These are phyloP conservation scores for Steinernema feltiae DNA, from an alignment of 1,140 invertebrate genomes.

Conservation along the genomic window DNA sequence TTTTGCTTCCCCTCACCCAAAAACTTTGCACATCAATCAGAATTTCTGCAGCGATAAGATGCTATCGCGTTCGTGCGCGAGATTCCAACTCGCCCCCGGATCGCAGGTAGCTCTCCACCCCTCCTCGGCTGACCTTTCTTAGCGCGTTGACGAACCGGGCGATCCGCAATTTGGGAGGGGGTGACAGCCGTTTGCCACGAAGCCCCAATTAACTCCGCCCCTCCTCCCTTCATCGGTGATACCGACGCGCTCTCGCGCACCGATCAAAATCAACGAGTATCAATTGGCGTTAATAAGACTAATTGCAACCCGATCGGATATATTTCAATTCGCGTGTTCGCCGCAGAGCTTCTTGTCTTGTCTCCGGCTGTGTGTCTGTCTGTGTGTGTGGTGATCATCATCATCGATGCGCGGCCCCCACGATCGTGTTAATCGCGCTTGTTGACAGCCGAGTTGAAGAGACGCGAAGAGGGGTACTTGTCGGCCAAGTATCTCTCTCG, in stretches of 20 bases:
- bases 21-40: slow-evolving; percentile 11
- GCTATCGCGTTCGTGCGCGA: slow-evolving; percentile 1
- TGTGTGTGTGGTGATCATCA: not conserved
- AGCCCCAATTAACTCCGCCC: slow-evolving; percentile 14
- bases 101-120: too few relatives aligned
- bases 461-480: not conserved
- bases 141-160: slow-evolving; percentile 3
- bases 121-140: not conserved
- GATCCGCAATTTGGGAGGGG: slow-evolving; percentile 14
- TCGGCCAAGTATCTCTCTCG: not conserved
- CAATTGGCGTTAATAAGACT: slow-evolving; percentile 14
- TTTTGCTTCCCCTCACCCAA: slow-evolving; percentile 3
- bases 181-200: slow-evolving; percentile 11
- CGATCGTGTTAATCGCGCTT: not conserved
- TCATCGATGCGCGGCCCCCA: not conserved
- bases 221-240: not conserved
- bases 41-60: slow-evolving; percentile 3
- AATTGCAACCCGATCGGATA: slow-evolving; percentile 11
- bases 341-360: not conserved
- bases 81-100: not conserved
- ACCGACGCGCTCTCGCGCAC: not conserved
- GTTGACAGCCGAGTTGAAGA: not conserved
- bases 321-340: slow-evolving; percentile 7
- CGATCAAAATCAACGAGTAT: slow-evolving; percentile 9
- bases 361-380: not conserved